phyloP scores from a whole-genome alignment of 2,888 invertebrate genomes.

The Himalopsyche japonica region DNA sequence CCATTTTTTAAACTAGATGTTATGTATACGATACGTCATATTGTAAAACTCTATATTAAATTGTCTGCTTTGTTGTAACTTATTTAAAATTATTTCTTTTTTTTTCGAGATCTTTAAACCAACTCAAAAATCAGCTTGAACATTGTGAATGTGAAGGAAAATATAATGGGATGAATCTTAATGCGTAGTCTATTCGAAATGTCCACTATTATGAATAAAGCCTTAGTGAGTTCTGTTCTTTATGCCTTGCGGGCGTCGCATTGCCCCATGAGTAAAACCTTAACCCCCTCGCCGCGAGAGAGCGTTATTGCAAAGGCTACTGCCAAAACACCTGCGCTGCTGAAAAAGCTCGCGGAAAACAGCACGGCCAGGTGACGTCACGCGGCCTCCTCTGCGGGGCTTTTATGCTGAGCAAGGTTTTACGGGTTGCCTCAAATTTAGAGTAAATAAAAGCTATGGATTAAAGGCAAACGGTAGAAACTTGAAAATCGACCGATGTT shows the following conservation, averaged over 20 bases:
- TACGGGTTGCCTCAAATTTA: neutral
- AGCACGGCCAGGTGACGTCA: neutral
- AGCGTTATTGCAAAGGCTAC: neutral
- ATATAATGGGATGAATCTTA: no score
- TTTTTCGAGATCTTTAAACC: no score
- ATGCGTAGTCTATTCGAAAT: no score
- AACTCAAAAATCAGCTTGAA: no score
- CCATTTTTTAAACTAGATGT: no score
- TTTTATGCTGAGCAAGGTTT: neutral
- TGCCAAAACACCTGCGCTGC: neutral
- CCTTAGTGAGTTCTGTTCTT: neutral
- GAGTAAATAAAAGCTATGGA: neutral
- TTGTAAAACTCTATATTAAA: no score
- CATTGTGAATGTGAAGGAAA: no score
- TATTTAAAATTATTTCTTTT: no score
- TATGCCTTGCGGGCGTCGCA: neutral
- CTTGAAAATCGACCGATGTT: neutral
- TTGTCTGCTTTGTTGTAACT: no score
- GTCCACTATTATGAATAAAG: no score
- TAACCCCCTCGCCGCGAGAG: neutral
- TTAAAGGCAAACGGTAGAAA: neutral
- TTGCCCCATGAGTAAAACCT: neutral
- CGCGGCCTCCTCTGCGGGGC: neutral
- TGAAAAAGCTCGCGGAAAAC: neutral
- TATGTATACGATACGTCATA: no score